A percentile compares a stretch with the other conserved stretches of the same genome.
Evolutionary conservation across 1,140 invertebrate species (phyloP).

Genomic region (Lepidotrigona ventralis): DNA sequence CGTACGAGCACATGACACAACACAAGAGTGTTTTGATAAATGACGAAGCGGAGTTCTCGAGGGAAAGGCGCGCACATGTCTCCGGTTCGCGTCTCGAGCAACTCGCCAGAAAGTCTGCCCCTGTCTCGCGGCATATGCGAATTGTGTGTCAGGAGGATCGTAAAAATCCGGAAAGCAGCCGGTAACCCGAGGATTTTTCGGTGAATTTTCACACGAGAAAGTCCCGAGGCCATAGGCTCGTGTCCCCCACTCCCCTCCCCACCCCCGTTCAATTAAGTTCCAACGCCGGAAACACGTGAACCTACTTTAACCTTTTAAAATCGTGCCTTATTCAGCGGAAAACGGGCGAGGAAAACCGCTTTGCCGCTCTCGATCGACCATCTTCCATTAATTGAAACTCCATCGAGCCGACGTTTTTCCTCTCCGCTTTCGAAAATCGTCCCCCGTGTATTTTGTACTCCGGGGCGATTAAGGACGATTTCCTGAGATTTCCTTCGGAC

Average conservation of each 20-base stretch:
- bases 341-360: not conserved
- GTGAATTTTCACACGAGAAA: conserved; percentile 43
- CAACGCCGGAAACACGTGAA: conserved; percentile 30
- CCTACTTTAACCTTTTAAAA: conserved; percentile 29
- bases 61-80: conserved; percentile 67
- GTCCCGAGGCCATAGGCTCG: not conserved
- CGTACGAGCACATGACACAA: conserved; percentile 24
- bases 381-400: not conserved
- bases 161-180: conserved; percentile 37
- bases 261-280: conserved; percentile 29
- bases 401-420: not conserved
- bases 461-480: not conserved
- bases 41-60: conserved; percentile 51
- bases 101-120: conserved; percentile 32
- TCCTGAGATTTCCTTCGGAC: not conserved
- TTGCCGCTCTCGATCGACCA: not conserved
- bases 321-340: not conserved
- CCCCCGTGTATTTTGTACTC: not conserved
- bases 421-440: not conserved
- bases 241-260: no score
- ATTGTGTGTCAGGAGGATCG: conserved; percentile 44
- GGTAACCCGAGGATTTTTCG: conserved; percentile 30
- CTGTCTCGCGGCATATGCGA: conserved; percentile 50
- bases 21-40: conserved; percentile 66
- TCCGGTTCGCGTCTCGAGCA: conserved; percentile 35